Conservation (phyloP, 2,888 invertebrate species). For the Mythimna albipuncta region DNA sequence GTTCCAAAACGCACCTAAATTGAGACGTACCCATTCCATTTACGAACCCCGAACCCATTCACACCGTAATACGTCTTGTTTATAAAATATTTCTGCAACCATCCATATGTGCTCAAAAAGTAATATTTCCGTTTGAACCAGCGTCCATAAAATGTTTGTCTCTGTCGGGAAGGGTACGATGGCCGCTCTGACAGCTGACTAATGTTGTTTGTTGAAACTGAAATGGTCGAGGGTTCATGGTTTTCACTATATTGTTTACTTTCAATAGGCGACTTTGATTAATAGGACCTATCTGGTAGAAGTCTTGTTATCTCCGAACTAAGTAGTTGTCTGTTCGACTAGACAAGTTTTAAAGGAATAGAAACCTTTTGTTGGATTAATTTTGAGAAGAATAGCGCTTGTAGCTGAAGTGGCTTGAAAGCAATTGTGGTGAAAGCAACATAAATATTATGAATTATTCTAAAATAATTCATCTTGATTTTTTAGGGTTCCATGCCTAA, state of each 20-base stretch:
- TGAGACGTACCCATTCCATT: conserved; percentile 25
- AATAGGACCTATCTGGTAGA: conserved; percentile 74
- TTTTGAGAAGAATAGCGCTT: no score
- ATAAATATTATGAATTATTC: no score
- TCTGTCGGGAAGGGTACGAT: conserved; percentile 73
- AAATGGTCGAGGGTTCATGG: conserved; percentile 71
- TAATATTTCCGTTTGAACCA: conserved; percentile 71
- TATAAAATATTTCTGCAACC: conserved; percentile 62
- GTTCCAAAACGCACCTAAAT: conserved; percentile 18
- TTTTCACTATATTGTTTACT: conserved; percentile 78
- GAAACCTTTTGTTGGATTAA: conserved; percentile 15
- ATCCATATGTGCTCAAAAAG: conserved; percentile 67
- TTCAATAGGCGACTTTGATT: conserved; percentile 80
- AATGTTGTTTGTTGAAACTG: conserved; percentile 81
- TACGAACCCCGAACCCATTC: conserved; percentile 38
- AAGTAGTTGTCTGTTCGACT: conserved; percentile 53
- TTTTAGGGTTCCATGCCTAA: no score
- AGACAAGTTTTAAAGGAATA: conserved; percentile 26
- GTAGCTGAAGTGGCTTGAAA: no score
- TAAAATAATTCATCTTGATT: no score
- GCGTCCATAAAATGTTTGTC: conserved; percentile 76
- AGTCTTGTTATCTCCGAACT: conserved; percentile 63
- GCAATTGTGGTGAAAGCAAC: no score
- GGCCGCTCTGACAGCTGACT: conserved; percentile 78
- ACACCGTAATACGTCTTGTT: conserved; percentile 57